These are phyloP conservation scores for Campopleginae sp. DNA, from an alignment of 2,888 invertebrate genomes.

Conservation along the genomic window DNA sequence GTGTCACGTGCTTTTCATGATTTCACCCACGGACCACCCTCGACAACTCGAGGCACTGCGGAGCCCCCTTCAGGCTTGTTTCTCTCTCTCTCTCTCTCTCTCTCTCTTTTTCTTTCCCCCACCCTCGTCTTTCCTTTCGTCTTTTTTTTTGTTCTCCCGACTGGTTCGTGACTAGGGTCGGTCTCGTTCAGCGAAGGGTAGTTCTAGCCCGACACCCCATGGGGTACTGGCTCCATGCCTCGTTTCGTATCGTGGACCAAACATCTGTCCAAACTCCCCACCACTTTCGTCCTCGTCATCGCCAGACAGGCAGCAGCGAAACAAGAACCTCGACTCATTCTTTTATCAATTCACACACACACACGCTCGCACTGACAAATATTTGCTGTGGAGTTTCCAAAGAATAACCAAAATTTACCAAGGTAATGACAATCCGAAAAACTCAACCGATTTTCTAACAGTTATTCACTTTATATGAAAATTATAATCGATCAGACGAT, in stretches of 20 bases:
- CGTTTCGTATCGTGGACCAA: conserved; percentile 80
- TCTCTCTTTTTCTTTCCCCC: conserved; percentile 15
- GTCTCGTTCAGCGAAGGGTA: conserved; percentile 75
- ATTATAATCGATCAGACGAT: neutral
- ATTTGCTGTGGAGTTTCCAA: neutral
- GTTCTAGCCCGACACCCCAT: conserved; percentile 81
- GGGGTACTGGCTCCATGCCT: conserved; percentile 72
- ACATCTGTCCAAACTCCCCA: conserved; percentile 80
- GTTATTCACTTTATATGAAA: neutral
- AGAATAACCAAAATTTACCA: neutral
- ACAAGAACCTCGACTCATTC: conserved; percentile 49
- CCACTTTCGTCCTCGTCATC: conserved; percentile 47
- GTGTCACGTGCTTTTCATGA: conserved; percentile 59
- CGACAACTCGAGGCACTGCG: conserved; percentile 46
- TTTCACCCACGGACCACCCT: conserved; percentile 63
- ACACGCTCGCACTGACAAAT: conserved; percentile 12
- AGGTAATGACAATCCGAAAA: neutral
- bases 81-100: conserved; percentile 17
- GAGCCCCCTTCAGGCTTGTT: conserved; percentile 23
- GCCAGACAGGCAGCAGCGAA: conserved; percentile 50
- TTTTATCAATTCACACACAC: neutral
- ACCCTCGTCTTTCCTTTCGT: neutral
- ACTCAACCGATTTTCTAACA: neutral
- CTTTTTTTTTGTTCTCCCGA: conserved; percentile 22
- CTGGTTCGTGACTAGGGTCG: conserved; percentile 43